A percentile compares a stretch with the other conserved stretches of the same genome.
Evolutionary conservation across 2,113 vertebrate species (phyloP).

Genomic region (Amazona vittata): DNA sequence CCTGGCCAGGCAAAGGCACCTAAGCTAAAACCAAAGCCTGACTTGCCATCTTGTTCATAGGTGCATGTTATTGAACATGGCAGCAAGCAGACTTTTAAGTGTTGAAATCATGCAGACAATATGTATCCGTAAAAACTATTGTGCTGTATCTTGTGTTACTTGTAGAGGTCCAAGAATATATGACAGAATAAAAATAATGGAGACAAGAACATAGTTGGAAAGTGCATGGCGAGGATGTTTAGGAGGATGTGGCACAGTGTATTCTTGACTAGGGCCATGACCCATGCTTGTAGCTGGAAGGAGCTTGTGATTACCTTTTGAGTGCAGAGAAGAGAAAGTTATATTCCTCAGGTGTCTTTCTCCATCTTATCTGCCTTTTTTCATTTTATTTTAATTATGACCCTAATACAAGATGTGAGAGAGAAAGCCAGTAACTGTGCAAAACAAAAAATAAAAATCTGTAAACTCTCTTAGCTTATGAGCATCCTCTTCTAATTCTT

Average conservation of each 20-base stretch:
- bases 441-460: neutral
- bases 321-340: neutral
- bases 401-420: neutral
- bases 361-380: neutral
- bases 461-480: neutral
- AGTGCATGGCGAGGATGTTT: neutral
- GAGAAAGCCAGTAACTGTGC: neutral
- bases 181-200: neutral
- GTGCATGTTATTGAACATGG: rapidly evolving
- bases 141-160: neutral
- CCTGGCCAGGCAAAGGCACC: neutral
- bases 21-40: neutral
- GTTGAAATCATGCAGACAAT: neutral
- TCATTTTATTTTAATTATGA: neutral
- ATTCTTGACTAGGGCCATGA: neutral
- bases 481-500: neutral
- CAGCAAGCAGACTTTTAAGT: neutral
- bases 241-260: neutral
- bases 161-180: neutral
- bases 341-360: neutral
- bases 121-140: neutral
- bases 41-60: neutral
- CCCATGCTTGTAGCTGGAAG: neutral
- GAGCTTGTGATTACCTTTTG: neutral
- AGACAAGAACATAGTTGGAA: neutral